Base-by-base conservation (phyloP, 2,113 vertebrate genomes). In the Crotalus viridis region DNA sequence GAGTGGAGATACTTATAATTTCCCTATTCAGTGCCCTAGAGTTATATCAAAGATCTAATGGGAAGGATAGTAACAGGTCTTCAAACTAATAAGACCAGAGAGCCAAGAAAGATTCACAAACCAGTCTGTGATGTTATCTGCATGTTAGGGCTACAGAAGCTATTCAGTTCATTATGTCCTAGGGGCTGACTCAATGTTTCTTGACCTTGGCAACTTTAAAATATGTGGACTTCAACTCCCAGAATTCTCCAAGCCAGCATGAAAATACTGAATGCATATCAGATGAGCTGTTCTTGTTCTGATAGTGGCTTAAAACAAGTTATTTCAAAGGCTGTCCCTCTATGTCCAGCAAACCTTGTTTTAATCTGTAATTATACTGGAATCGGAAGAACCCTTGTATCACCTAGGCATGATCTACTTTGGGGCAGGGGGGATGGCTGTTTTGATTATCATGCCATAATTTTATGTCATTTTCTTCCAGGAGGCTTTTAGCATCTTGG, bases 401-500 rank as follows among this genome's bases (percentile, higher is more conserved):
- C 0, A 64, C 90, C 64, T 17, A 12, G 89, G 91, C 88, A n/a
- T 87, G 85, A 21, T 2, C 93, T 95, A 22, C 91, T 9, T 69
- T 95, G 89, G 3, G 5, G 81, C 90, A 91, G n/a, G 26, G 93
- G 3, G 6, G 13, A 5, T 1, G 92, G 92, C 5, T 94, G 21
- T n/a, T 55, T 48, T 57, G 61, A 61, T 90, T 39, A 90, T 24
- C 24, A 39, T 61, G 48, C 92, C 17, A 1, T 89, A 59, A 59
- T 92, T 51, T 33, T 26, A 81, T 56, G 64, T 52, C 33, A 33
- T 81, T 89, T 74, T 93, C 24, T 94, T 95, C 0, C 89, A 99
- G 99, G 98, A 99, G 96, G 98, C 98, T 56, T 96, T 98, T 92
- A 97, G 96, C 92, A 96, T 97, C 81, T 96, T 98, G 90, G 98